These are phyloP conservation scores for Phalacrocorax aristotelis DNA, from an alignment of 2,113 vertebrate species.

Conservation along the genomic window DNA sequence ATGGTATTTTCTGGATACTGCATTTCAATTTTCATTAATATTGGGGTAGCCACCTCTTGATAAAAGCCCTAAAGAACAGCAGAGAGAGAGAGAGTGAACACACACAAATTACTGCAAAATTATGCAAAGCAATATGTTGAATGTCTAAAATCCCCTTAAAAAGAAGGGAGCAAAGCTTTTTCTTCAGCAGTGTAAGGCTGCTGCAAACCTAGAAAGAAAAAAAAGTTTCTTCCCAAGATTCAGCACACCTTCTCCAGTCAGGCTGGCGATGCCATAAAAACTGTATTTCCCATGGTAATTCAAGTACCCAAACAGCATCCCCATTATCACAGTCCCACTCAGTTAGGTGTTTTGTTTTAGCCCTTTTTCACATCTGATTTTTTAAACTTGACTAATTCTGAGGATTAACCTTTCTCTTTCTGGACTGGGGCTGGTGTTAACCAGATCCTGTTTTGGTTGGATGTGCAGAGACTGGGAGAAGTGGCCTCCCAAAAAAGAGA, in stretches of 20 bases:
- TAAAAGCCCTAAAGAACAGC: conserved; percentile 83
- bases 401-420: neutral
- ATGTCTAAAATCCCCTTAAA: neutral
- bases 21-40: conserved; percentile 81
- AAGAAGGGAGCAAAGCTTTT: neutral
- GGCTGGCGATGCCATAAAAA: neutral
- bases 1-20: conserved; percentile 78
- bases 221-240: neutral
- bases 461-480: neutral
- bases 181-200: neutral
- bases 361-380: neutral
- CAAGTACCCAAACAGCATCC: neutral
- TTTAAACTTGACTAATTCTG: neutral
- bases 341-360: neutral
- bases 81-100: neutral
- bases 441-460: neutral
- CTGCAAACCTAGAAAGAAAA: neutral
- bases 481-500: neutral
- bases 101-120: neutral
- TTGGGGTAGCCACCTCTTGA: conserved; percentile 84
- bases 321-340: neutral
- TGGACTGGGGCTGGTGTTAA: neutral
- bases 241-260: neutral
- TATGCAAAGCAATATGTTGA: neutral
- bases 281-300: neutral